Evolutionary conservation across 2,113 vertebrate genomes (phyloP).

Genomic region (Neotragus moschatus): DNA sequence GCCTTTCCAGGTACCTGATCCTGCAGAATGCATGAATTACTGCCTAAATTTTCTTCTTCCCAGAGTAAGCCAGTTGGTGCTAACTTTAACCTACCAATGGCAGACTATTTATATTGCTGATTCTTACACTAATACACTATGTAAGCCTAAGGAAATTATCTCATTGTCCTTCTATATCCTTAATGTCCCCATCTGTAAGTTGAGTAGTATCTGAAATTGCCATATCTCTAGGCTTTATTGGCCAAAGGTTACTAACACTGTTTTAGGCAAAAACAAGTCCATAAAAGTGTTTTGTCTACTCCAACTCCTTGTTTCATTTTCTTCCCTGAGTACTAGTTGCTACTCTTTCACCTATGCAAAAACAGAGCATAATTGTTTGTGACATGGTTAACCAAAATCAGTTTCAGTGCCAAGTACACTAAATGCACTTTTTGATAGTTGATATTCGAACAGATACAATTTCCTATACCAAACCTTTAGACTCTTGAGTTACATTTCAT

Average conservation of each 20-base stretch:
- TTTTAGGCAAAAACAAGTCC: background rate
- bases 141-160: background rate
- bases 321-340: background rate
- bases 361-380: background rate
- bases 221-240: background rate
- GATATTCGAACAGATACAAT: background rate
- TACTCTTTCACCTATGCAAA: background rate
- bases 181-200: background rate
- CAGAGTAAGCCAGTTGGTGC: background rate
- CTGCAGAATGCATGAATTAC: background rate
- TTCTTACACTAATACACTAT: background rate
- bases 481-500: background rate
- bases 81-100: background rate
- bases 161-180: background rate
- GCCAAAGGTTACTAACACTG: background rate
- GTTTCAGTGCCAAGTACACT: background rate
- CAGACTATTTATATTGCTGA: background rate
- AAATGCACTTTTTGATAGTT: background rate
- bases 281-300: background rate
- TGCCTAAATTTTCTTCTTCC: background rate
- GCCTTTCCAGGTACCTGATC: background rate
- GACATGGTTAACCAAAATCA: background rate
- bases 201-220: background rate
- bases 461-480: background rate
- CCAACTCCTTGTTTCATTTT: background rate